Evolutionary conservation across 35 echinoderm and acorn worm genomes (phyloP).

Genomic region (Heliocidaris erythrogramma): DNA sequence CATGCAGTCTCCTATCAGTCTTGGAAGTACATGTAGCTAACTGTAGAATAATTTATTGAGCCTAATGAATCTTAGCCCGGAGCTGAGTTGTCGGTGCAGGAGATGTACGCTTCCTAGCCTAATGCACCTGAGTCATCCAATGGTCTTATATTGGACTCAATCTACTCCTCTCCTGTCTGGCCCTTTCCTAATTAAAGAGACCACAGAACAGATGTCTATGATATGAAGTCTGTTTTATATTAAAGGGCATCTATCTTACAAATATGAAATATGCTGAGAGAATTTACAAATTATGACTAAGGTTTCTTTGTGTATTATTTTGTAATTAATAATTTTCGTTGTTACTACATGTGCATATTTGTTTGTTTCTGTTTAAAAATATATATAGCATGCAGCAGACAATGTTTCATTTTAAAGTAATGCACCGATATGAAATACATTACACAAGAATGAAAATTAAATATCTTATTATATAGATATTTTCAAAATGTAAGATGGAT

Average conservation of each 20-base stretch:
- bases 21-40: neutral
- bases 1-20: neutral
- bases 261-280: neutral
- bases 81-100: neutral
- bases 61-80: neutral
- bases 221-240: neutral
- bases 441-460: no score
- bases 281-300: neutral
- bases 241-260: neutral
- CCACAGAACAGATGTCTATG: neutral
- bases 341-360: neutral
- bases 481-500: no score
- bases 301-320: neutral
- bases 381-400: no score
- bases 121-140: constrained; percentile 1
- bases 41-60: neutral
- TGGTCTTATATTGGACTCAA: neutral
- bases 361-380: no score
- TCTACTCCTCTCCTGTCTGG: neutral
- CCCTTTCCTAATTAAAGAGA: neutral
- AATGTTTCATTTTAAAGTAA: no score
- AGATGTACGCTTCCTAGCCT: neutral
- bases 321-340: neutral
- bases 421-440: no score
- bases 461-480: no score